A percentile compares a stretch with the other conserved stretches of the same genome.
Evolutionary conservation across 2,797 vertebrate species (phyloP).

Genomic region (Pelodytes ibericus): DNA sequence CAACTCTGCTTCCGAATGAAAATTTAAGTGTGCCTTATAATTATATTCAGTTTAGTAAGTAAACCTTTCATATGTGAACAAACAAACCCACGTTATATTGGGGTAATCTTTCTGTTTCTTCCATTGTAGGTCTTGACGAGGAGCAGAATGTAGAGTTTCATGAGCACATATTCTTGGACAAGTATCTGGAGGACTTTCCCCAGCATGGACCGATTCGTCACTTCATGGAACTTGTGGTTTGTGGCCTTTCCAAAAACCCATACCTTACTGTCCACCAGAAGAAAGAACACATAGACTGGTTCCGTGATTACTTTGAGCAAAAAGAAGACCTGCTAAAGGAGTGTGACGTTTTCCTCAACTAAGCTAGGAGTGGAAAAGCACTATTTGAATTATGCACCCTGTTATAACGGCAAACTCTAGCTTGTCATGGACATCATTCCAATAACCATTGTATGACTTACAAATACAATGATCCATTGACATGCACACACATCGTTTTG

Average conservation of each 20-base stretch:
- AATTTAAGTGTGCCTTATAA: too few relatives aligned
- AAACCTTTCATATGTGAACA: background rate
- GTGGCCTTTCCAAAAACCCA: conserved; percentile 88
- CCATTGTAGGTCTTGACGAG: conserved; percentile 83
- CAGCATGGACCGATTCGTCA: conserved; percentile 86
- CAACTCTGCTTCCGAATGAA: too few relatives aligned
- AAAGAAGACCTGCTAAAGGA: conserved; percentile 84
- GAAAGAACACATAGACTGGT: conserved; percentile 91
- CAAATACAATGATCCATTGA: background rate
- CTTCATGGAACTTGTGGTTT: conserved; percentile 94
- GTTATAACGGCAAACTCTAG: background rate
- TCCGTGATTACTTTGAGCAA: conserved; percentile 88
- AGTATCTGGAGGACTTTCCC: conserved; percentile 85
- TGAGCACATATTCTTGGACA: conserved; percentile 92
- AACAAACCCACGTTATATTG: background rate
- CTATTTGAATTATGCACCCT: background rate
- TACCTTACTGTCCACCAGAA: conserved; percentile 87
- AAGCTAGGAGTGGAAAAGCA: conserved; percentile 44
- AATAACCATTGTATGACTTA: background rate
- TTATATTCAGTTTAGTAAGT: too few relatives aligned
- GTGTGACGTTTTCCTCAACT: conserved; percentile 70
- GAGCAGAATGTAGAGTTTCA: conserved; percentile 85
- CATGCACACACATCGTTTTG: background rate
- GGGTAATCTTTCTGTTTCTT: background rate
- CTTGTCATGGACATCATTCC: background rate